phyloP scores from a whole-genome alignment of 92 coral and sea anemone genomes.

The Paragorgia papillata region DNA sequence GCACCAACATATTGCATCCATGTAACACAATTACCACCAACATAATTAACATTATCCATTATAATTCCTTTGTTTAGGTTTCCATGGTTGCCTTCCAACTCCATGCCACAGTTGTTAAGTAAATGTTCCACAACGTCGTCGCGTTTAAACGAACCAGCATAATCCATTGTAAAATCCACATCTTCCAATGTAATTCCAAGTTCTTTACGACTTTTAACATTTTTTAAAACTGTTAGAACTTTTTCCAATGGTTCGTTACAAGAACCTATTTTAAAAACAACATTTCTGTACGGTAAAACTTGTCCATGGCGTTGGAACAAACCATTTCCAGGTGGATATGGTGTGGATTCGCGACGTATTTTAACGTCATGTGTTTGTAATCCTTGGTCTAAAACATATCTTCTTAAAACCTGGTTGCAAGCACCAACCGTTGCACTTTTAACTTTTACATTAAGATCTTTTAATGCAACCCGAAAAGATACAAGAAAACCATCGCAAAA shows the following conservation, averaged over 20 bases:
- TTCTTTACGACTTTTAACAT: background rate
- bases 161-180: constrained; percentile 1
- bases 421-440: too few relatives aligned
- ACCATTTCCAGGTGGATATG: too few relatives aligned
- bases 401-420: background rate
- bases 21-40: constrained; percentile 4
- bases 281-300: background rate
- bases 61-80: background rate
- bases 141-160: background rate
- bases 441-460: background rate
- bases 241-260: background rate
- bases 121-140: background rate
- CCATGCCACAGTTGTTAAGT: background rate
- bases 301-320: background rate
- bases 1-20: background rate
- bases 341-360: background rate
- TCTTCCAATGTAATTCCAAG: background rate
- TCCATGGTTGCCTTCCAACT: background rate
- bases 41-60: background rate
- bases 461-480: background rate
- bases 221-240: background rate
- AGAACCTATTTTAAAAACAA: background rate
- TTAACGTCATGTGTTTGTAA: background rate
- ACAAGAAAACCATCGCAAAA: background rate
- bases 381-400: background rate